phyloP scores from a whole-genome alignment of 2,888 invertebrate genomes.

The Orthosia gothica region DNA sequence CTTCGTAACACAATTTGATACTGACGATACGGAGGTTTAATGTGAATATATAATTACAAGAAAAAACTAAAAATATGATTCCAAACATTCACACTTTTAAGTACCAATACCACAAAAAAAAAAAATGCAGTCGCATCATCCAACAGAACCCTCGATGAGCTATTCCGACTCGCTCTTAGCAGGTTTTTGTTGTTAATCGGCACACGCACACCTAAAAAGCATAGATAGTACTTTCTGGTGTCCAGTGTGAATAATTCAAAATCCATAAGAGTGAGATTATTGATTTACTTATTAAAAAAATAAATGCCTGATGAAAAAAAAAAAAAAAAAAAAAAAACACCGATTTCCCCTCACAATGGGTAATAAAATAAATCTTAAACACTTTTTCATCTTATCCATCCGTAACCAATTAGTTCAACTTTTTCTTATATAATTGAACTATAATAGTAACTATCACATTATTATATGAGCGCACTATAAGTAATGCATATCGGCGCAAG shows the following conservation, averaged over 20 bases:
- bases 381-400: slow-evolving; percentile 62
- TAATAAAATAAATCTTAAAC: slow-evolving; percentile 59
- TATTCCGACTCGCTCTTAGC: neutral
- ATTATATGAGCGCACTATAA: slow-evolving; percentile 73
- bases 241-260: slow-evolving; percentile 15
- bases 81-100: no score
- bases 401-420: slow-evolving; percentile 73
- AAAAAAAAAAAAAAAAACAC: slow-evolving; percentile 13
- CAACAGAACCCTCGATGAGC: neutral
- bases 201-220: neutral
- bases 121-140: neutral
- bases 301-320: neutral
- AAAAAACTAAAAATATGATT: no score
- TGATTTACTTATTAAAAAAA: neutral
- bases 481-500: slow-evolving; percentile 75
- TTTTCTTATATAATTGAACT: slow-evolving; percentile 75
- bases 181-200: neutral
- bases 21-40: no score
- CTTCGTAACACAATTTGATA: slow-evolving; percentile 5
- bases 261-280: slow-evolving; percentile 9
- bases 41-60: no score
- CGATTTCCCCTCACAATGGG: slow-evolving; percentile 17
- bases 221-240: neutral
- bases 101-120: no score
- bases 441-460: slow-evolving; percentile 70